These are phyloP conservation scores for Centropus bengalensis DNA, from an alignment of 2,113 vertebrate genomes.

Conservation along the genomic window DNA sequence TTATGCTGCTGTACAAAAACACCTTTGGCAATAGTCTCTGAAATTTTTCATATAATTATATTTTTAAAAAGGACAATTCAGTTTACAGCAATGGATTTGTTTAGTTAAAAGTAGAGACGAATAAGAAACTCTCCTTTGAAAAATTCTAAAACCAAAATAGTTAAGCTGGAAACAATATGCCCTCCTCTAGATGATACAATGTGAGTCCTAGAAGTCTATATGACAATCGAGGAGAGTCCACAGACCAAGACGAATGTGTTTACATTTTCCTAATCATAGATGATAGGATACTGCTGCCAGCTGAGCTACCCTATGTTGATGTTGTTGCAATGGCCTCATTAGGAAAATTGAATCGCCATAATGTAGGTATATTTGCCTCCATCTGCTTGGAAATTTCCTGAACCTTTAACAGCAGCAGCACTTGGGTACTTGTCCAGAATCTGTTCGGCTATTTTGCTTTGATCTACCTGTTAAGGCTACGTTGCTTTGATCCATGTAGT, in stretches of 20 bases:
- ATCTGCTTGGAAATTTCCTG: conserved; percentile 10
- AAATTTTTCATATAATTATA: not conserved
- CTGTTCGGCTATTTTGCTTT: not conserved
- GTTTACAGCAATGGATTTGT: not conserved
- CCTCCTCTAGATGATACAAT: not conserved
- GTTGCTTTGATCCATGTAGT: not conserved
- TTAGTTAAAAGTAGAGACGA: not conserved
- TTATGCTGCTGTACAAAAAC: not conserved
- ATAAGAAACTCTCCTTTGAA: not conserved
- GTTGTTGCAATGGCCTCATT: not conserved
- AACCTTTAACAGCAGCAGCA: not conserved
- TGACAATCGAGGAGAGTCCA: not conserved
- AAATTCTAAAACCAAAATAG: not conserved
- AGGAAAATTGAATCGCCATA: conserved; percentile 31
- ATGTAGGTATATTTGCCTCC: not conserved
- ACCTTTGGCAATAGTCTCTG: not conserved
- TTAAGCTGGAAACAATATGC: not conserved
- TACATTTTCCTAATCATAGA: not conserved
- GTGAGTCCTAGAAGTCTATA: not conserved
- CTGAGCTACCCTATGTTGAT: not conserved
- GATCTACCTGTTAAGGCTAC: not conserved
- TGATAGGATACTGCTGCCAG: not conserved
- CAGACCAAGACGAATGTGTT: not conserved
- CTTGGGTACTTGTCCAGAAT: not conserved
- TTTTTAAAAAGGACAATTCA: not conserved